Base-by-base conservation (phyloP, 2,797 vertebrate species). In the Sternotherus odoratus region DNA sequence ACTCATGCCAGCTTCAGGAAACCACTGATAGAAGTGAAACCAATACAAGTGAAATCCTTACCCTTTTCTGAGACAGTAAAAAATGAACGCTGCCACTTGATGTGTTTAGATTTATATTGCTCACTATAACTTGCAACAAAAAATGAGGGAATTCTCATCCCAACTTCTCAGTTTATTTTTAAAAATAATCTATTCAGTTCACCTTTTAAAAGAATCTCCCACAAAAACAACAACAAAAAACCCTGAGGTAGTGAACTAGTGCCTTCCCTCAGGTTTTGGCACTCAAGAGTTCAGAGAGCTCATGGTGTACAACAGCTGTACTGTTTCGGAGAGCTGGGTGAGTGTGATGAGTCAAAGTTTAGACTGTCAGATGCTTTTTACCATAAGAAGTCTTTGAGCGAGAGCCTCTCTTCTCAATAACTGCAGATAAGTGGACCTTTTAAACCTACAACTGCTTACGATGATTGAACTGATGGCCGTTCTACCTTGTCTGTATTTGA, bases 401-500 rank as follows among this genome's bases (percentile, higher is more conserved):
- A 12, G 24, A 54, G 5, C 23, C n/a, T 23, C 63, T 56, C 13
- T 77, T 8, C 21, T 79, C n/a, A 77, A 15, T n/a, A 54, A 43
- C 3, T 77, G 23, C 69, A 77, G 72, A 46, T 79, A 16, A 0
- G 0, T 51, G 75, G 53, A 10, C n/a, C 86, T 49, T 54, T 56
- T 33, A 23, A 5, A 50, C 24, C 12, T 26, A 15, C 5, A 3
- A 69, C 33, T n/a, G 36, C 28, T 78, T 79, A 49, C n/a, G 79
- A 74, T 3, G 3, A 0, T 33, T 0, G 0, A 2, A 53, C 0
- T 5, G 13, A 12, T 23, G 26, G 46, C 5, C 0, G 0, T 49
- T 51, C n/a, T 13, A 0, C 51, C 5, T 28, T 12, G 1, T 11
- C 36, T 63, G 24, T 3, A 3, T 23, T 5, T 53, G 60, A 83